Evolutionary conservation across 2,113 vertebrate species (phyloP), one percentile per base, ranked within the genome.

Genomic region (Labrus mixtus): DNA sequence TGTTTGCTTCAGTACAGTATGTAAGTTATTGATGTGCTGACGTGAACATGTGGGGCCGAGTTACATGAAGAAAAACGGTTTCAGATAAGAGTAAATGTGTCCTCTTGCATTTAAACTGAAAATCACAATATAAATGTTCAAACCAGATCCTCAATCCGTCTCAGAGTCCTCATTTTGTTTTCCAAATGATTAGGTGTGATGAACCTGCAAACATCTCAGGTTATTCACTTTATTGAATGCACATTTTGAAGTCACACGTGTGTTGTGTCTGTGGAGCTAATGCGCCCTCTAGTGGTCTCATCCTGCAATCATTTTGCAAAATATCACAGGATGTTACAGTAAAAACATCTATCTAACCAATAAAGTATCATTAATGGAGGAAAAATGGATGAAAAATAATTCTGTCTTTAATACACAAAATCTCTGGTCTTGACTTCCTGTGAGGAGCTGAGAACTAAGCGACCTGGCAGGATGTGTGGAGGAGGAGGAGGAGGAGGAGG

Each of bases 111-210:
- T 90, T 93, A 90, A 91, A 91, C 85, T 87, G 84, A 92, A 88
- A 92, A 89, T 89, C 87, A 83, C 90, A 91, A 91, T 92, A 95
- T 95, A 94, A 93, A 93, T 94, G 92, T 94, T 90, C 60, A 87
- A 93, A 90, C 79, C 71, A 63, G 78, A 90, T n/a, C 57, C 19
- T 71, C 70, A 48, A 2, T 9, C 8, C 58, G 85, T 76, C 25
- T 86, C 79, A 13, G 63, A 87, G 82, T 86, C 73, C 59, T 88
- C 19, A 17, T 93, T 88, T 88, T 41, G 11, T 11, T 53, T 82
- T 76, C 12, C 8, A 0, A 37, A 25, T 0, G 8, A 55, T 46
- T 11, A 1, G 17, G 19, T 4, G 0, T 17, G 5, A 22, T 45
- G 51, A 8, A 9, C 2, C 39, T 41, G 39, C 39, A 41, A 9